These are phyloP conservation scores for Artibeus jamaicensis DNA, from an alignment of 2,797 vertebrate species.

Conservation along the genomic window DNA sequence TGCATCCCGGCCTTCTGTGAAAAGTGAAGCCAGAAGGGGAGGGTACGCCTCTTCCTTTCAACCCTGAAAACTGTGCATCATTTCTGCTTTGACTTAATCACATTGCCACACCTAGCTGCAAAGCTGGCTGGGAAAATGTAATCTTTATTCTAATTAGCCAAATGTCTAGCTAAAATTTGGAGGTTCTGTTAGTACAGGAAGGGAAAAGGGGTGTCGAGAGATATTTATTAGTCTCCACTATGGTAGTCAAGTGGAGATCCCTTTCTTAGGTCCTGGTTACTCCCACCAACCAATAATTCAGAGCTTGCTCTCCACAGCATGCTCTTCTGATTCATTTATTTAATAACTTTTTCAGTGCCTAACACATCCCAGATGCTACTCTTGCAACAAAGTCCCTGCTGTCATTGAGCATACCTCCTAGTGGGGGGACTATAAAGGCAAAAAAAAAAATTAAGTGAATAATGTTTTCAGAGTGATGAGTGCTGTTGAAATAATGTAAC, in stretches of 20 bases:
- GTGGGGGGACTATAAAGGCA: not conserved
- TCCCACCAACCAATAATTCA: not conserved
- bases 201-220: not conserved
- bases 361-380: not conserved
- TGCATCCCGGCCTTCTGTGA: not conserved
- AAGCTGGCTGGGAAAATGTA: not conserved
- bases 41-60: not conserved
- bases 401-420: not conserved
- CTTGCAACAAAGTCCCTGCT: not conserved
- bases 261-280: not conserved
- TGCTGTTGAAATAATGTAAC: not conserved
- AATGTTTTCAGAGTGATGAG: not conserved
- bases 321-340: not conserved
- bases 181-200: not conserved
- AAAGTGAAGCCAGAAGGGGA: no score
- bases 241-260: not conserved
- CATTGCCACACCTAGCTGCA: not conserved
- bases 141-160: not conserved
- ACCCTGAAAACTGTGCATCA: not conserved
- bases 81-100: not conserved
- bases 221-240: not conserved
- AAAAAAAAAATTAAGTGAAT: not conserved
- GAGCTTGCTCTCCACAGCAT: not conserved
- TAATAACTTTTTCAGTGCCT: not conserved
- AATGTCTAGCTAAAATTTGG: not conserved